Conservation (phyloP, 2,888 invertebrate genomes). For the Cylloceria caligata region DNA sequence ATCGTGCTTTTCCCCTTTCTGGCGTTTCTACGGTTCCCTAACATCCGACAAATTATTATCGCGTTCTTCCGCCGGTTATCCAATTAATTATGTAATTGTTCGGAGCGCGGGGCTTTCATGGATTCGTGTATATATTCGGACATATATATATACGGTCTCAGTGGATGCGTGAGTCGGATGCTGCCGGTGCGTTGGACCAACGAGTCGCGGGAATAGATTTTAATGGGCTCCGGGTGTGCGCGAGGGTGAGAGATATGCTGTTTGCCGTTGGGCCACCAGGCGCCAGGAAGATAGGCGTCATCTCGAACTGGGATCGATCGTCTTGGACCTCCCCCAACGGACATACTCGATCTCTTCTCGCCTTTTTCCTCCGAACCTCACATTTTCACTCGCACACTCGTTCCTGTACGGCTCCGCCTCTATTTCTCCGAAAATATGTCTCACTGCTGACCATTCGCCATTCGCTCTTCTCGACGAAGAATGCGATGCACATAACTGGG, state of each 20-base stretch:
- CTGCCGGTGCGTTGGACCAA: conserved; percentile 17
- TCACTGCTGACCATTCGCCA: conserved; percentile 48
- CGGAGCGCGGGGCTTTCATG: background rate
- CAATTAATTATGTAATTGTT: conserved; percentile 61
- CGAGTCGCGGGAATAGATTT: conserved; percentile 69
- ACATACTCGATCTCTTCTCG: conserved; percentile 67
- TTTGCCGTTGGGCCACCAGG: conserved; percentile 71
- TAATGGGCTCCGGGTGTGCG: conserved; percentile 66
- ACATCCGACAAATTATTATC: conserved; percentile 69
- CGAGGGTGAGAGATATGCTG: conserved; percentile 60
- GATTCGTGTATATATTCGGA: background rate
- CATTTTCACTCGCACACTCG: conserved; percentile 60
- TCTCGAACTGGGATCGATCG: conserved; percentile 80
- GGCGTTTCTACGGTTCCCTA: conserved; percentile 23
- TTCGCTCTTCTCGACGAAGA: background rate
- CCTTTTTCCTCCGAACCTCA: conserved; percentile 47
- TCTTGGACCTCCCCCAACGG: conserved; percentile 75
- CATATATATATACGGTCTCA: background rate
- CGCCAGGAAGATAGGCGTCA: conserved; percentile 82
- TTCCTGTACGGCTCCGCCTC: conserved; percentile 71
- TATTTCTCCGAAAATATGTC: conserved; percentile 69
- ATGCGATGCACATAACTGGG: background rate
- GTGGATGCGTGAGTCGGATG: background rate
- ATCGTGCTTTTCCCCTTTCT: conserved; percentile 52
- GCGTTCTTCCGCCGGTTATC: conserved; percentile 55